These are phyloP conservation scores for Mus musculus DNA, from an alignment of 2,113 vertebrate genomes.

Conservation along the genomic window DNA sequence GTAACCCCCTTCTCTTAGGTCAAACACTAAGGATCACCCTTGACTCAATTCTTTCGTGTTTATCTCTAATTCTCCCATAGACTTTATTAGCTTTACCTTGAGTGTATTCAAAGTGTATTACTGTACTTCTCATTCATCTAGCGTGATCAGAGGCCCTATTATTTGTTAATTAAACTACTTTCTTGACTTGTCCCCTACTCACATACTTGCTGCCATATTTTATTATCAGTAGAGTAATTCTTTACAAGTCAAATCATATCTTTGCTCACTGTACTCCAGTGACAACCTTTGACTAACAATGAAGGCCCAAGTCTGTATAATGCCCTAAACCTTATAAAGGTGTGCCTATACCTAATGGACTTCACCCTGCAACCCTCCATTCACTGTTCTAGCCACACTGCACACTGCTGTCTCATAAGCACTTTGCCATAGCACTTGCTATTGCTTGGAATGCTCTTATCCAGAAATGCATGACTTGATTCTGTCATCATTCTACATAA, in stretches of 20 bases:
- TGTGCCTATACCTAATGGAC: neutral
- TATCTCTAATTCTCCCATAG: neutral
- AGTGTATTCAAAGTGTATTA: constrained; percentile 39
- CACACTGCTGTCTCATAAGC: neutral
- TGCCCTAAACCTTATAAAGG: neutral
- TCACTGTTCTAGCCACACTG: neutral
- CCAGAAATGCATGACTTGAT: neutral
- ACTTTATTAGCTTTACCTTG: neutral
- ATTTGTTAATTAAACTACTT: constrained; percentile 20
- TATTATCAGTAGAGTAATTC: constrained; percentile 42
- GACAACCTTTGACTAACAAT: constrained; percentile 32
- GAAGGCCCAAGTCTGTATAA: constrained; percentile 6
- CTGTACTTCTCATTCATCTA: neutral
- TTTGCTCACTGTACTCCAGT: neutral
- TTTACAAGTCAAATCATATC: constrained; percentile 30
- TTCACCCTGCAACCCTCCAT: neutral
- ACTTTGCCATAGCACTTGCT: neutral
- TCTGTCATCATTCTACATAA: neutral
- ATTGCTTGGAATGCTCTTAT: constrained; percentile 6
- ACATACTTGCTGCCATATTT: neutral
- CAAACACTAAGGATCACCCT: neutral
- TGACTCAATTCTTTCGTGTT: neutral
- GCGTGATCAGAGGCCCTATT: neutral
- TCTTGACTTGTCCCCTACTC: neutral
- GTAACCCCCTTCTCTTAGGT: neutral